Evolutionary conservation across 2,888 invertebrate species (phyloP), one percentile per base, ranked within the genome.

Genomic region (Smittia sp.): DNA sequence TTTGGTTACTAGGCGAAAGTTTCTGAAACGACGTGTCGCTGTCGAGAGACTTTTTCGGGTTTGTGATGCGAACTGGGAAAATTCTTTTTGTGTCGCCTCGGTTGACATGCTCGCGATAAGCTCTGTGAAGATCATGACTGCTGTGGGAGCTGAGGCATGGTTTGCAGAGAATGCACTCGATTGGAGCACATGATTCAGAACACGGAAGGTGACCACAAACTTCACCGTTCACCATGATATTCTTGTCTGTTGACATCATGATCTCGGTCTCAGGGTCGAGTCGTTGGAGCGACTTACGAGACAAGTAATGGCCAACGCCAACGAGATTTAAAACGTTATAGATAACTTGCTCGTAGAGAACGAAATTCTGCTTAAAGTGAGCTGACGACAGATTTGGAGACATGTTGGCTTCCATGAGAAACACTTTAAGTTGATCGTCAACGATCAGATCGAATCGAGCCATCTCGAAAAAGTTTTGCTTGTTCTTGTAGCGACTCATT

Each of bases 321-420:
- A 93, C 87, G 41, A 98, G 80, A 24, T 90, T 87, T 73, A 97
- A 86, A 27, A 93, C 79, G 81, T 91, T 94, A 81, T 90, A 95
- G 11, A 98, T 78, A 0, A 98, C 92, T 84, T 98, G 96, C 78
- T 97, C 94, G 79, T 98, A 98, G 0, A 98, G 82, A 27, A 94
- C 81, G 75, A 88, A 86, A 81, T 98, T 98, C 0, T 89, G 91
- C n/a, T 91, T 89, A 80, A 90, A 98, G 82, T 98, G 96, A 0
- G 91, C 91, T 0, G 97, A 95, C 0, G 95, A 95, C 74, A 98
- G 85, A 84, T 98, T 98, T 0, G 98, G 98, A 13, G 96, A 96
- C 98, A 98, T 98, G 79, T 98, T 98, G 0, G 95, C 97, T 84
- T 98, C 98, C 87, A 98, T 90, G 4, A 96, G 84, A 78, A 88